Conservation (phyloP, 2,797 vertebrate species). For the Oreortyx pictus region DNA sequence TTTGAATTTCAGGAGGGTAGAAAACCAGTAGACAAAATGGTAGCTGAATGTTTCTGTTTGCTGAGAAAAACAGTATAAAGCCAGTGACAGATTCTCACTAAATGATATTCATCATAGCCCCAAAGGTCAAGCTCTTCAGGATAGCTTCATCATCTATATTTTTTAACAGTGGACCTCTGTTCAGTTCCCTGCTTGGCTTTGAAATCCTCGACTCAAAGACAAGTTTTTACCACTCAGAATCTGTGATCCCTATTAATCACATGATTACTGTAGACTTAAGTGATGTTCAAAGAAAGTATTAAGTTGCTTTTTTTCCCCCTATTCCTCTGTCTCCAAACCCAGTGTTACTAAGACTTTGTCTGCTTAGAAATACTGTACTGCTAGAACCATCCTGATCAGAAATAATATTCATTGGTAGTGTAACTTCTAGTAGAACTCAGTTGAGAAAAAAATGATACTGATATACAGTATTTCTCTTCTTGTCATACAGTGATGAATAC, state of each 20-base stretch:
- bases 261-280: background rate
- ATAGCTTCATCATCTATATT: accelerated
- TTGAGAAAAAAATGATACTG: background rate
- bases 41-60: background rate
- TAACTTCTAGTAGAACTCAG: background rate
- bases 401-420: background rate
- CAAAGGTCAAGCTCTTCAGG: background rate
- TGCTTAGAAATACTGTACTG: background rate
- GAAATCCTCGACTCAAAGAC: background rate
- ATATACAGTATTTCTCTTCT: background rate
- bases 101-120: background rate
- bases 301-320: background rate
- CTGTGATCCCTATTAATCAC: background rate
- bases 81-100: background rate
- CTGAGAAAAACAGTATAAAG: background rate
- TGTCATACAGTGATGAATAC: background rate
- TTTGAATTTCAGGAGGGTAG: background rate
- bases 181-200: background rate
- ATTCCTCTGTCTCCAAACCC: background rate
- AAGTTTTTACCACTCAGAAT: background rate
- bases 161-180: background rate
- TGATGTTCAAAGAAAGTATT: background rate
- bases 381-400: background rate
- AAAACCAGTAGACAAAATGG: background rate
- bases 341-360: background rate